Base-by-base conservation (phyloP, 2,888 invertebrate species). In the Mongoloraphidia duomilia region DNA sequence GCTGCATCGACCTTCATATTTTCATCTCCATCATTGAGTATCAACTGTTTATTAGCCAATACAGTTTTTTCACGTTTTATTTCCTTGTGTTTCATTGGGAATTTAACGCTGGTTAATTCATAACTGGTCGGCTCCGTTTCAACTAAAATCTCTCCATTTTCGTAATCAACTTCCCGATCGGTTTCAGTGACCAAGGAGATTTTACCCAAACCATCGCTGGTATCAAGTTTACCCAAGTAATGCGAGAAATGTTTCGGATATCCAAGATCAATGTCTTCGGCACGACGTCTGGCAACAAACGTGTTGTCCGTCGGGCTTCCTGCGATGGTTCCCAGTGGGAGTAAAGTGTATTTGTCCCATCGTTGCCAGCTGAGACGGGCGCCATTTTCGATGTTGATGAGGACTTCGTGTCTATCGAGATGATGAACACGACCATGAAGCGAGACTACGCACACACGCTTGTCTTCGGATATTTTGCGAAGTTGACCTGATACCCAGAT, bases 111-210 rank as follows among this genome's bases (percentile, higher is more conserved):
- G 49, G 75, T 78, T 57, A 90, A 66, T 63, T 86, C 84, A 63
- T 91, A 91, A 50, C 76, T 73, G 36, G 77, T 71, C 1, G 90
- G 89, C 64, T 89, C 89, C 1, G 82, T 79, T 69, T 90, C 90
- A 8, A 84, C 77, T 33, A 91, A 69, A 45, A 91, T 75, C 62
- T 89, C 84, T 0, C 88, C 88, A 44, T 74, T 76, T 51, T 75
- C 75, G 59, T 73, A 75, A 41, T 71, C 69, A 50, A 73, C 57
- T 58, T 76, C 75, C 53, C 75, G 74, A 44, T 74, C 72, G 50
- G 77, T 69, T 50, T 78, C 77, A 59, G 81, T 79, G 50, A 82
- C 78, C 36, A 83, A 78, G 54, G 76, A 72, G 54, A 86, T 76
- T 58, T 77, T 77, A 9, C 88, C 88, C 46, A 84, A 70, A 47